These are phyloP conservation scores for Drosophila pegasa DNA, from an alignment of 2,888 invertebrate species.

Conservation along the genomic window DNA sequence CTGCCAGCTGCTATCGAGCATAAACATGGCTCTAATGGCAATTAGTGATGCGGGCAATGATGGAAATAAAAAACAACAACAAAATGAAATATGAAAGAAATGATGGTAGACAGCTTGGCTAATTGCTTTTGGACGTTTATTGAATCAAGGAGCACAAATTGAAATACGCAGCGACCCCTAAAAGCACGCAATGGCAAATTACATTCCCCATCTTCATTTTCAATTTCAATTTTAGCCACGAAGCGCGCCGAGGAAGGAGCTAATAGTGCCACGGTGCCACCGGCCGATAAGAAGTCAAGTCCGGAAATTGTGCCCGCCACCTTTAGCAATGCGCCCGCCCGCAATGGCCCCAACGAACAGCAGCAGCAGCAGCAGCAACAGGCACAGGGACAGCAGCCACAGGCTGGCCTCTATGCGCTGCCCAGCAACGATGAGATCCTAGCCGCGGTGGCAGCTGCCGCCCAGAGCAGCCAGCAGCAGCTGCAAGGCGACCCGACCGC, in stretches of 20 bases:
- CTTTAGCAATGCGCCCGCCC: constrained; percentile 73
- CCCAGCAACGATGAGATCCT: constrained; percentile 78
- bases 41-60: constrained; percentile 56
- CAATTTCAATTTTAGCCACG: constrained; percentile 31
- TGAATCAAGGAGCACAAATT: constrained; percentile 64
- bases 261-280: constrained; percentile 46
- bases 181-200: constrained; percentile 55
- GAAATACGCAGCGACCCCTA: constrained; percentile 56
- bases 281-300: constrained; percentile 80
- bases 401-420: constrained; percentile 60
- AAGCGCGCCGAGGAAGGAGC: constrained; percentile 56
- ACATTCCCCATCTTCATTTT: constrained; percentile 50
- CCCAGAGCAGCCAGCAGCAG: constrained; percentile 72
- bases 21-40: constrained; percentile 73
- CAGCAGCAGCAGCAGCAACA: constrained; percentile 18
- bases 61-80: constrained; percentile 27
- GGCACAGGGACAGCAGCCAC: constrained; percentile 32
- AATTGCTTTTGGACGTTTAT: constrained; percentile 72
- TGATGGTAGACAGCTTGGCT: constrained; percentile 62
- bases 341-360: constrained; percentile 24
- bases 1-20: constrained; percentile 45
- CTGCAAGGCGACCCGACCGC: constrained; percentile 64
- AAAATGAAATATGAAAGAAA: constrained; percentile 52
- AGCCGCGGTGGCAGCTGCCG: constrained; percentile 81
- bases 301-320: constrained; percentile 82